Conservation (phyloP, 2,888 invertebrate species). For the Euclidia mi region DNA sequence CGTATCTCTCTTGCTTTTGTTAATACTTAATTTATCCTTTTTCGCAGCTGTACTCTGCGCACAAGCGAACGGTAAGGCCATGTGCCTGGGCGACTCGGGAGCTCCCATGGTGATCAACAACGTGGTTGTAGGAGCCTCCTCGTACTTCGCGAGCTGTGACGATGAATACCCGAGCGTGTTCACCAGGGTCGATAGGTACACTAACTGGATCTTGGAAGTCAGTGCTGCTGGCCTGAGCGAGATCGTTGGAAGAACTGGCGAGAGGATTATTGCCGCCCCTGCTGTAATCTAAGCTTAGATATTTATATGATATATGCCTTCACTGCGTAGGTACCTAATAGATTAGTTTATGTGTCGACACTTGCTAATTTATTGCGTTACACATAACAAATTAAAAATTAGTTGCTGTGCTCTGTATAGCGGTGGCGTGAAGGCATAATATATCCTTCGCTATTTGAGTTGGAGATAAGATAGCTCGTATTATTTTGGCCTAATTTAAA, state of each 20-base stretch:
- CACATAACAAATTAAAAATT: too few species aligned
- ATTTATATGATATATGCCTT: too few species aligned
- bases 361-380: too few species aligned
- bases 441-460: too few species aligned
- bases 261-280: slow-evolving; percentile 33
- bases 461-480: too few species aligned
- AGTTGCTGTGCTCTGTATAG: too few species aligned
- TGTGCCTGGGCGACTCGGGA: slow-evolving; percentile 74
- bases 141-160: slow-evolving; percentile 61
- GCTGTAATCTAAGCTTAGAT: background rate
- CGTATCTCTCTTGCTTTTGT: too few species aligned
- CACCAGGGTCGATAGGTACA: slow-evolving; percentile 66
- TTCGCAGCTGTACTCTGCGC: slow-evolving; percentile 71
- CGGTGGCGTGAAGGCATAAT: too few species aligned
- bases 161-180: slow-evolving; percentile 66
- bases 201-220: slow-evolving; percentile 71
- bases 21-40: background rate
- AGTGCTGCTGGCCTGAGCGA: slow-evolving; percentile 46
- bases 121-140: slow-evolving; percentile 63
- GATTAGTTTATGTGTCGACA: too few species aligned
- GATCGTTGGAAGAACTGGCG: slow-evolving; percentile 22
- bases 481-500: too few species aligned
- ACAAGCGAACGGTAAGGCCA: slow-evolving; percentile 54
- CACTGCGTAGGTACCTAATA: too few species aligned
- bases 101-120: slow-evolving; percentile 68